Evolutionary conservation across 2,797 vertebrate genomes (phyloP).

Genomic region (Triplophysa bombifrons): DNA sequence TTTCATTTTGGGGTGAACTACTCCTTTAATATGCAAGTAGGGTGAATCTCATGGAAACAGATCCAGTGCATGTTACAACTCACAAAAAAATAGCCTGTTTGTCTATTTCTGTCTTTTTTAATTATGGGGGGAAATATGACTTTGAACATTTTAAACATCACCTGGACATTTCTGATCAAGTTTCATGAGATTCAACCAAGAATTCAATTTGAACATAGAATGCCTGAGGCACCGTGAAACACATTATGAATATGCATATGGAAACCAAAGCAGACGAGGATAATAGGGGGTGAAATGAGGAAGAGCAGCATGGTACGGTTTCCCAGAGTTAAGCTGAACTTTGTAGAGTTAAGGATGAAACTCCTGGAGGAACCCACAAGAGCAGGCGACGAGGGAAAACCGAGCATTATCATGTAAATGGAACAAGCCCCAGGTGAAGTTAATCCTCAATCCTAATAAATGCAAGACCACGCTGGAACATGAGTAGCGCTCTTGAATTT

Average conservation of each 20-base stretch:
- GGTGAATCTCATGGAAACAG: too few species aligned
- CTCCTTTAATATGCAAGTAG: too few species aligned
- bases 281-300: neutral
- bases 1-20: too few species aligned
- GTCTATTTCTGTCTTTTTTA: neutral
- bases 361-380: neutral
- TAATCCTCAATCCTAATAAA: slow-evolving; percentile 15
- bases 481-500: slow-evolving; percentile 20
- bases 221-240: neutral
- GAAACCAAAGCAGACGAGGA: neutral
- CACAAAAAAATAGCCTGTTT: neutral
- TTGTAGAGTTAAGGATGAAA: neutral
- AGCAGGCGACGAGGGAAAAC: neutral
- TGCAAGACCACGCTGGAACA: neutral
- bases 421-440: slow-evolving; percentile 13
- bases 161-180: neutral
- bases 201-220: neutral
- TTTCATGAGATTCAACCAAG: neutral
- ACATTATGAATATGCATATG: neutral
- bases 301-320: neutral
- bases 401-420: slow-evolving; percentile 24
- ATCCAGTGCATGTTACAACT: neutral
- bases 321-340: slow-evolving; percentile 3
- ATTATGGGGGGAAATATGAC: neutral
- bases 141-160: neutral